A percentile compares a stretch with the other conserved stretches of the same genome.
Conservation (phyloP, 1,140 invertebrate genomes). For the Zaprionus tsacasi region DNA sequence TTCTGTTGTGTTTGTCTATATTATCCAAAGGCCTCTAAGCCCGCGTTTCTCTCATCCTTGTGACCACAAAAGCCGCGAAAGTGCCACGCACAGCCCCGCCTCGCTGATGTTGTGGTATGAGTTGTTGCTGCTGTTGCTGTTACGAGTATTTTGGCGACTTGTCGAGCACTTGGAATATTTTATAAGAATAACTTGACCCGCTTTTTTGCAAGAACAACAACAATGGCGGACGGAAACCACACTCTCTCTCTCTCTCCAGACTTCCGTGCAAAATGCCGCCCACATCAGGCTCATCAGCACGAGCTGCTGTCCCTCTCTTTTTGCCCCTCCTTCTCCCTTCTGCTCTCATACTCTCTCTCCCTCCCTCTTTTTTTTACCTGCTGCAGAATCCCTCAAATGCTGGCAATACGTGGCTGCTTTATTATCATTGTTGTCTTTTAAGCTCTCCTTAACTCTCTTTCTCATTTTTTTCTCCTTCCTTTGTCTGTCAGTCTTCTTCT, state of each 20-base stretch:
- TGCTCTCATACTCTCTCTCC: neutral
- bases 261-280: slow-evolving; percentile 4
- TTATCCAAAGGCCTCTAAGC: slow-evolving; percentile 50
- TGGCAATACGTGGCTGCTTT: slow-evolving; percentile 17
- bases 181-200: slow-evolving; percentile 81
- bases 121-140: slow-evolving; percentile 31
- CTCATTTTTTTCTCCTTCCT: slow-evolving; percentile 7
- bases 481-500: slow-evolving; percentile 13
- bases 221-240: slow-evolving; percentile 22
- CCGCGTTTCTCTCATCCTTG: slow-evolving; percentile 3
- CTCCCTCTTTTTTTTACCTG: slow-evolving; percentile 20
- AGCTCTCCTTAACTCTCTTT: slow-evolving; percentile 6
- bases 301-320: slow-evolving; percentile 15
- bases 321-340: neutral
- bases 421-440: slow-evolving; percentile 56
- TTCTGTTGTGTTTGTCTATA: slow-evolving; percentile 44
- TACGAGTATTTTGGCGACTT: slow-evolving; percentile 65
- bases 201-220: slow-evolving; percentile 57
- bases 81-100: slow-evolving; percentile 21
- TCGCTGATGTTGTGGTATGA: slow-evolving; percentile 9
- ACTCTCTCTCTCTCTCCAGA: slow-evolving; percentile 35
- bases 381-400: slow-evolving; percentile 10
- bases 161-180: slow-evolving; percentile 76
- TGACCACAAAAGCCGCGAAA: slow-evolving; percentile 23
- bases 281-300: slow-evolving; percentile 12